Percentiles rank a stretch among this genome's conserved stretches.
phyloP scores from a whole-genome alignment of 2,797 vertebrate species.

The Notoglanidium macrostoma region DNA sequence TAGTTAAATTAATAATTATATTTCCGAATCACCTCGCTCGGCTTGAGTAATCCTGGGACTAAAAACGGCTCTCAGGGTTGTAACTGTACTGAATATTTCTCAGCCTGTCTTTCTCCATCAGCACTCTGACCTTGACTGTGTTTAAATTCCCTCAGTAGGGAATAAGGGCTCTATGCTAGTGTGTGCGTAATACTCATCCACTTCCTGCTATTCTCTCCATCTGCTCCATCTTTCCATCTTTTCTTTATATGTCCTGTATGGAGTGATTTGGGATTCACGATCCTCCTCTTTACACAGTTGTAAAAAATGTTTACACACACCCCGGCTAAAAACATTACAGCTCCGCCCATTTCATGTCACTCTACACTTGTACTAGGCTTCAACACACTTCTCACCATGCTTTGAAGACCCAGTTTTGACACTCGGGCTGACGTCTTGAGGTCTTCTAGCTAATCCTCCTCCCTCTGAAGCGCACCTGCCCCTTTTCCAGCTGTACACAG shows the following conservation, averaged over 20 bases:
- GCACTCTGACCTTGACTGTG: slow-evolving; percentile 7
- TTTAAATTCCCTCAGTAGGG: not conserved
- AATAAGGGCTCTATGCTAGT: not conserved
- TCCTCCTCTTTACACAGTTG: not conserved
- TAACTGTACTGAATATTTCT: not conserved
- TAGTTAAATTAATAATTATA: not conserved
- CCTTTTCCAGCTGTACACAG: not conserved
- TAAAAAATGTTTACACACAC: not conserved
- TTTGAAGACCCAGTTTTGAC: not conserved
- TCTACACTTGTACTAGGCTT: not conserved
- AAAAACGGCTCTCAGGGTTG: not conserved
- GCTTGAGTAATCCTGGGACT: not conserved
- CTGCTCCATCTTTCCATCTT: not conserved
- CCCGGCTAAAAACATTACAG: not conserved
- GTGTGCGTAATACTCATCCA: not conserved
- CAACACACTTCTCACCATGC: too few relatives aligned
- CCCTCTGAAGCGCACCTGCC: not conserved
- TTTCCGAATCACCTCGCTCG: not conserved
- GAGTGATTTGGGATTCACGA: not conserved
- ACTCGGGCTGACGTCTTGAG: not conserved
- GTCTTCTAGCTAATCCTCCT: not conserved
- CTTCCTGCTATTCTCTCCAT: not conserved
- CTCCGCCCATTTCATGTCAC: not conserved
- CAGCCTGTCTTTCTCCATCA: not conserved
- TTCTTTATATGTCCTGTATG: not conserved